Base-by-base conservation (phyloP, 2,888 invertebrate species). In the Linnaemya vulpina region DNA sequence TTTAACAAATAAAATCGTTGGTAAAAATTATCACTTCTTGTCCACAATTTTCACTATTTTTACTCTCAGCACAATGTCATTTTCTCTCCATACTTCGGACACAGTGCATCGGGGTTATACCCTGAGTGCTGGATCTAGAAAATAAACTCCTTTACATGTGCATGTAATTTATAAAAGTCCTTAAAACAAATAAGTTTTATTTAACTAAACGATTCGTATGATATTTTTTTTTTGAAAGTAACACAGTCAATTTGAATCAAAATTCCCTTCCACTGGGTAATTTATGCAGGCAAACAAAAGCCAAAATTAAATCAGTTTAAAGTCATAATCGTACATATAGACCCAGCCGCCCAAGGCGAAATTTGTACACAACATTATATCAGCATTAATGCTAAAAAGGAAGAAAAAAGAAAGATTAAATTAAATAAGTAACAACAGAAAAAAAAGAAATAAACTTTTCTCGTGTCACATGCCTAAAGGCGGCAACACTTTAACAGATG, bases 401-500 rank as follows among this genome's bases (percentile, higher is more conserved):
- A 88, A 87, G 80, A 55, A n/a, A 11, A 10, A 38, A 22, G 2
- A 38, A 86, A 51, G 58, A 55, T 77, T 20, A 38, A 68, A 30
- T 51, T 63, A 65, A 63, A 11, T 71, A 58, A 58, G 35, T 71
- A 71, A 63, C 5, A 74, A 51, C 10, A 30, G 15, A 20, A 38
- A 65, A 68, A 75, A 65, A 73, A 73, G 30, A 2, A n/a, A 46
- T 55, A 46, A 86, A 86, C 82, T 83, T 87, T 88, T 82, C 87
- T 88, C 86, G 86, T 89, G 89, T 88, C 88, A 88, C 75, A 83
- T 86, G 79, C 87, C 89, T 87, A 20, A 77, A 87, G 89, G 88
- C 88, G 80, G 75, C 68, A 84, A 58, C 83, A 84, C 87, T 87
- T 85, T 83, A 60, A 76, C 74, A 75, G 49, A 79, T 76, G 65